These are phyloP conservation scores for Mystacides longicornis DNA, from an alignment of 2,888 invertebrate genomes.

Conservation along the genomic window DNA sequence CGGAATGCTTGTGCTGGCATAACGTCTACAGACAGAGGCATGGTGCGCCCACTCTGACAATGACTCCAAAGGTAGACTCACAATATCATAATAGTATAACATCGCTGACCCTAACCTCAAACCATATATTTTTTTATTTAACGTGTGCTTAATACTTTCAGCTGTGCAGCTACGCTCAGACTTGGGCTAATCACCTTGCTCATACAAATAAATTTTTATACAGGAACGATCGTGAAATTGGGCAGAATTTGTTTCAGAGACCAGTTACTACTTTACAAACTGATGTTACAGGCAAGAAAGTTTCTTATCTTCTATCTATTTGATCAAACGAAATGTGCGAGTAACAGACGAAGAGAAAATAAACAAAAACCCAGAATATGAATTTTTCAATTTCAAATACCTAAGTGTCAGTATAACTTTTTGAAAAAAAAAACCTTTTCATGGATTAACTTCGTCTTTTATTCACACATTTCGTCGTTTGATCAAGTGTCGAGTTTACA, in stretches of 20 bases:
- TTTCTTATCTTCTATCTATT: not conserved
- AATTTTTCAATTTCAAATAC: too few species aligned
- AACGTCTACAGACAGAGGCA: constrained; percentile 75
- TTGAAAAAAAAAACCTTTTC: too few species aligned
- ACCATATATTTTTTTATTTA: not conserved
- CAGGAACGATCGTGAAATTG: constrained; percentile 67
- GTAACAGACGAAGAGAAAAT: too few species aligned
- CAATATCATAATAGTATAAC: too few species aligned
- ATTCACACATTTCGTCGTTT: too few species aligned
- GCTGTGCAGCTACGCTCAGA: constrained; percentile 75
- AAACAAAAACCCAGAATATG: too few species aligned
- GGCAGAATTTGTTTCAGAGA: constrained; percentile 72
- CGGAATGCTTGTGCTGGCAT: constrained; percentile 75
- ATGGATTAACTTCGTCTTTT: too few species aligned
- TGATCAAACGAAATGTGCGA: too few species aligned
- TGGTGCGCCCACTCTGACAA: constrained; percentile 61
- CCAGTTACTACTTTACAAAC: constrained; percentile 59
- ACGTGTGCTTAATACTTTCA: constrained; percentile 34
- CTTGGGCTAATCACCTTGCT: constrained; percentile 82
- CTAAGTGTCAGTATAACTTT: too few species aligned
- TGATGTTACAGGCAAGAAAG: constrained; percentile 56
- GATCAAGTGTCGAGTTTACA: too few species aligned
- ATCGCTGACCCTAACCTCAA: too few species aligned
- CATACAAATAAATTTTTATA: constrained; percentile 73
- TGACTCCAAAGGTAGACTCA: constrained; percentile 62